Conservation (phyloP, 2,888 invertebrate genomes). For the Bruchidius siliquastri region DNA sequence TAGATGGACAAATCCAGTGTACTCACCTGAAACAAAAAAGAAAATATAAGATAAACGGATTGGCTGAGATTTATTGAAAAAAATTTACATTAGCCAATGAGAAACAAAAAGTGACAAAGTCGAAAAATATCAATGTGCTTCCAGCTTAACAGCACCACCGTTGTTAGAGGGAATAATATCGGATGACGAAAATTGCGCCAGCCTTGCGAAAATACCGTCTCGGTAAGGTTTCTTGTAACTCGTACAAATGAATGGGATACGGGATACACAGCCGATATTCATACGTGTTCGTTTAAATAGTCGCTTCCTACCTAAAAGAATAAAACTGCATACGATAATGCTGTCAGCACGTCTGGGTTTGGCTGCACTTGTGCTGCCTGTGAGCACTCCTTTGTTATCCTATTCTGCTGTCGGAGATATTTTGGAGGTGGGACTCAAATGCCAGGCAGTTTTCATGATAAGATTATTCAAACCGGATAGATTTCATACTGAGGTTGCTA, state of each 20-base stretch:
- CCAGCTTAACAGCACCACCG: background rate
- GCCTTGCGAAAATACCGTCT: background rate
- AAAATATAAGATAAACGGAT: too few relatives aligned
- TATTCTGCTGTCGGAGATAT: background rate
- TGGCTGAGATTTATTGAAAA: too few relatives aligned
- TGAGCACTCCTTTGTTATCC: background rate
- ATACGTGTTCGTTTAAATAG: background rate
- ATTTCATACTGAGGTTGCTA: too few relatives aligned
- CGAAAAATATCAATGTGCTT: background rate
- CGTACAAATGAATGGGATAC: background rate
- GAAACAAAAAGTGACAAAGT: background rate
- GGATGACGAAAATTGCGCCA: background rate
- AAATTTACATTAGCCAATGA: too few relatives aligned
- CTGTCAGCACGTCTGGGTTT: background rate
- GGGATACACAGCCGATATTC: background rate
- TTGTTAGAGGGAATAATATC: background rate
- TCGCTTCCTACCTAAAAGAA: background rate
- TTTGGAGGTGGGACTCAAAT: background rate
- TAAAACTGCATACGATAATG: background rate
- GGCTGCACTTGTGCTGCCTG: background rate
- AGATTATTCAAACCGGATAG: too few relatives aligned
- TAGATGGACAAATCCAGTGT: too few relatives aligned
- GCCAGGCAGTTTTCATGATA: background rate
- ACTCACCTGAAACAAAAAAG: too few relatives aligned
- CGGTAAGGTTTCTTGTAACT: background rate